Conservation (phyloP, 2,113 vertebrate species). For the Chaetorhynchus papuensis region DNA sequence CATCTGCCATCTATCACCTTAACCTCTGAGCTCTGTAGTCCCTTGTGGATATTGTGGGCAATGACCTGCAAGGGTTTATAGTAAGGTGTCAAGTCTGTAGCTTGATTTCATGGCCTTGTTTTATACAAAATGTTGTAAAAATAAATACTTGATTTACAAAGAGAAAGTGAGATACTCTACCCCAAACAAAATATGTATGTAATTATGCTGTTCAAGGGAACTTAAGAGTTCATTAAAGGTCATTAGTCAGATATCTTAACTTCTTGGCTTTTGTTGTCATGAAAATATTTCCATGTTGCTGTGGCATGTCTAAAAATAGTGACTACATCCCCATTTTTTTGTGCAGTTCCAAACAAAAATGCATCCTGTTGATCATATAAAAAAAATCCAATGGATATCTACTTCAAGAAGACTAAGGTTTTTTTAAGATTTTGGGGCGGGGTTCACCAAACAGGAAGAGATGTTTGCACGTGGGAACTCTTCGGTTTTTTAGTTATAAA, state of each 20-base stretch:
- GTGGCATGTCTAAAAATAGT: background rate
- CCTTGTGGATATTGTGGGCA: accelerated
- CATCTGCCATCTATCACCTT: background rate
- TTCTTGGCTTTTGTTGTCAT: background rate
- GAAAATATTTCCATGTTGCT: background rate
- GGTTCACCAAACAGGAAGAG: conserved; percentile 12
- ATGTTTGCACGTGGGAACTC: conserved; percentile 22
- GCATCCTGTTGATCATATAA: conserved; percentile 55
- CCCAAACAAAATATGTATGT: background rate
- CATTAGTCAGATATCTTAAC: background rate
- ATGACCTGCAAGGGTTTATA: background rate
- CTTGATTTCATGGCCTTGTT: background rate
- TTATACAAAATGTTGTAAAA: background rate
- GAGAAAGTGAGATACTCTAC: background rate
- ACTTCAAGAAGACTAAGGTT: background rate
- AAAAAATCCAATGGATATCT: conserved; percentile 9
- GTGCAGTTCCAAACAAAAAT: conserved; percentile 5
- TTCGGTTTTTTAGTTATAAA: background rate
- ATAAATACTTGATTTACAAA: background rate
- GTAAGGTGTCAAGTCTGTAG: background rate
- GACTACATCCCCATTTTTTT: background rate
- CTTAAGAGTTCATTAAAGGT: background rate
- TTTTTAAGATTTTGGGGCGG: background rate
- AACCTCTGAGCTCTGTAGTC: background rate
- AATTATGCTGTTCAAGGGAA: background rate